Conservation (phyloP, 2,113 vertebrate genomes). For the Ovis canadensis region DNA sequence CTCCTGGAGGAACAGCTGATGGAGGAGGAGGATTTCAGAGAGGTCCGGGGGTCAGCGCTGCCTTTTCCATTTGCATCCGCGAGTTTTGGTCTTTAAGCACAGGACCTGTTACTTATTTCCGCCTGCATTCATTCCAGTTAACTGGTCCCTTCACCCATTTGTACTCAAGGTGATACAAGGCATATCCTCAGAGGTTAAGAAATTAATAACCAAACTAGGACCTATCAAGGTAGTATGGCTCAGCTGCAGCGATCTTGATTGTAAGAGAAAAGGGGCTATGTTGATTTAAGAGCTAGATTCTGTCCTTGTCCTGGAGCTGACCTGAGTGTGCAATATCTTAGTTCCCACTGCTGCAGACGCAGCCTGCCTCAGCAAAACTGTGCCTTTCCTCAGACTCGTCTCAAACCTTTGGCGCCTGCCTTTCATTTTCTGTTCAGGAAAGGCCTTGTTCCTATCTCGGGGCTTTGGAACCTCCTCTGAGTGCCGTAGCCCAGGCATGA, state of each 20-base stretch:
- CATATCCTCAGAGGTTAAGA: not conserved
- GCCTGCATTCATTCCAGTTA: not conserved
- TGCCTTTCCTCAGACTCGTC: not conserved
- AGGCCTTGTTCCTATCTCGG: not conserved
- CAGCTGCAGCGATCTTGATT: not conserved
- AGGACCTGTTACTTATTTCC: not conserved
- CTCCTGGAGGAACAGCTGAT: not conserved
- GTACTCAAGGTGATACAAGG: not conserved
- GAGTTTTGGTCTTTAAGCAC: not conserved
- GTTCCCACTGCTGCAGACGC: not conserved
- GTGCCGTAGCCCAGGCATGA: not conserved
- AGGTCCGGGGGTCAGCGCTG: not conserved
- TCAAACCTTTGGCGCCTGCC: not conserved
- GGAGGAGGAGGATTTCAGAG: not conserved
- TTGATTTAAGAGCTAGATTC: not conserved
- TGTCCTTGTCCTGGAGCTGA: not conserved
- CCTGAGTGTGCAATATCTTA: not conserved
- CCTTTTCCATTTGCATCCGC: fast-evolving
- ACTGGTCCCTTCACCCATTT: not conserved
- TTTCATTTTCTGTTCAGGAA: not conserved
- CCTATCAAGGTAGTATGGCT: not conserved
- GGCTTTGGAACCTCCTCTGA: not conserved
- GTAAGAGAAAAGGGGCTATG: not conserved
- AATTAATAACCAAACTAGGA: not conserved
- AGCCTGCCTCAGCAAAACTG: not conserved